A percentile compares a stretch with the other conserved stretches of the same genome.
phyloP scores from a whole-genome alignment of 2,888 invertebrate species.

The Harpalus rufipes region DNA sequence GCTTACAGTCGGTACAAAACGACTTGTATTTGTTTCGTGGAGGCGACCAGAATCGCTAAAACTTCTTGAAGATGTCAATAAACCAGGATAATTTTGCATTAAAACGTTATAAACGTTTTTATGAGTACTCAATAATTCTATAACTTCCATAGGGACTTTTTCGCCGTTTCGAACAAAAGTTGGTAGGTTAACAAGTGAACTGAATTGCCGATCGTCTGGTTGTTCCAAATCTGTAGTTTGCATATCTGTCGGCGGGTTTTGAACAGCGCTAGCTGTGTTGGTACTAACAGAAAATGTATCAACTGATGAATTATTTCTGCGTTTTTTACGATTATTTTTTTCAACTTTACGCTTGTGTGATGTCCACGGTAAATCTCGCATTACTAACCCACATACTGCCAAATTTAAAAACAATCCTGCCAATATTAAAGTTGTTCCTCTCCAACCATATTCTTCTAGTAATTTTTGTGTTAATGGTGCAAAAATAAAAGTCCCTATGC shows the following conservation, averaged over 20 bases:
- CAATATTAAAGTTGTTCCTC: slow-evolving; percentile 89
- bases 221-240: slow-evolving; percentile 73
- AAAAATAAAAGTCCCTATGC: slow-evolving; percentile 92
- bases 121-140: slow-evolving; percentile 85
- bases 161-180: slow-evolving; percentile 90
- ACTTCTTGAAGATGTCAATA: slow-evolving; percentile 85
- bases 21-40: slow-evolving; percentile 75
- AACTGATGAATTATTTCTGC: slow-evolving; percentile 82
- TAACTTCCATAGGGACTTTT: slow-evolving; percentile 87
- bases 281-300: slow-evolving; percentile 86
- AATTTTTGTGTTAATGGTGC: slow-evolving; percentile 88
- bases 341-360: slow-evolving; percentile 81
- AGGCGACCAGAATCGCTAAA: slow-evolving; percentile 84
- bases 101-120: slow-evolving; percentile 86
- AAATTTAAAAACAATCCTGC: slow-evolving; percentile 90
- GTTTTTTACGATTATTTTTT: slow-evolving; percentile 81
- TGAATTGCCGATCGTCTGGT: slow-evolving; percentile 81
- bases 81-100: slow-evolving; percentile 86
- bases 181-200: slow-evolving; percentile 91
- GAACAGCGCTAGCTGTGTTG: slow-evolving; percentile 81
- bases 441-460: slow-evolving; percentile 89
- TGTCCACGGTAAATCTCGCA: slow-evolving; percentile 88
- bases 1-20: slow-evolving; percentile 73
- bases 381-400: slow-evolving; percentile 89
- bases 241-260: slow-evolving; percentile 78